phyloP scores from a whole-genome alignment of 2,113 vertebrate species.

The Micronycteris hirsuta region DNA sequence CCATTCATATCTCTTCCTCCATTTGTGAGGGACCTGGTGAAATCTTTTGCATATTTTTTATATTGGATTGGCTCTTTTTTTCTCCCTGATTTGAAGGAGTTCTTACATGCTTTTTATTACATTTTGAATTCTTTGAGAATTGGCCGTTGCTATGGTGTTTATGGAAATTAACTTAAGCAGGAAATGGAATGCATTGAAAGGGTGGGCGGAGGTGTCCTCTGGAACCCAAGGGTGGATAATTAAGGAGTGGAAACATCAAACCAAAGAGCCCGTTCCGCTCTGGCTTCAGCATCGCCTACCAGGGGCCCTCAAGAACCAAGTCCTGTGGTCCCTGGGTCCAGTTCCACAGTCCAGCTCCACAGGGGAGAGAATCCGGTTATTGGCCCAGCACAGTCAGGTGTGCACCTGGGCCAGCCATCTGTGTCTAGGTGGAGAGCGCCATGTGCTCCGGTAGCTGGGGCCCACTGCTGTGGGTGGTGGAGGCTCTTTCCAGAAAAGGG shows the following conservation, averaged over 20 bases:
- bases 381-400: background rate
- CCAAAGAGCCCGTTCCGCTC: rapidly evolving
- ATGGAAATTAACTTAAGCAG: background rate
- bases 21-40: background rate
- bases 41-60: background rate
- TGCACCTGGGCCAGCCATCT: background rate
- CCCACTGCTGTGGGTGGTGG: background rate
- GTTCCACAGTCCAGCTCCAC: background rate
- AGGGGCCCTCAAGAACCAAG: background rate
- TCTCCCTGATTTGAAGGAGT: background rate
- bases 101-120: background rate
- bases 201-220: background rate
- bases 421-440: background rate
- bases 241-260: background rate
- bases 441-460: background rate
- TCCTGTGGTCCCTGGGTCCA: too few relatives aligned
- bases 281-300: background rate
- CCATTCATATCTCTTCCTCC: background rate
- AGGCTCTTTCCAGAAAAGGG: background rate
- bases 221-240: background rate
- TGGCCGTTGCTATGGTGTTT: background rate
- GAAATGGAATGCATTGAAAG: background rate
- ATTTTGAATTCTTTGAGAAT: background rate
- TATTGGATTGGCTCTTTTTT: background rate
- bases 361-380: background rate